A percentile compares a stretch with the other conserved stretches of the same genome.
Conservation (phyloP, 2,888 invertebrate genomes). For the Drosophila borborema region DNA sequence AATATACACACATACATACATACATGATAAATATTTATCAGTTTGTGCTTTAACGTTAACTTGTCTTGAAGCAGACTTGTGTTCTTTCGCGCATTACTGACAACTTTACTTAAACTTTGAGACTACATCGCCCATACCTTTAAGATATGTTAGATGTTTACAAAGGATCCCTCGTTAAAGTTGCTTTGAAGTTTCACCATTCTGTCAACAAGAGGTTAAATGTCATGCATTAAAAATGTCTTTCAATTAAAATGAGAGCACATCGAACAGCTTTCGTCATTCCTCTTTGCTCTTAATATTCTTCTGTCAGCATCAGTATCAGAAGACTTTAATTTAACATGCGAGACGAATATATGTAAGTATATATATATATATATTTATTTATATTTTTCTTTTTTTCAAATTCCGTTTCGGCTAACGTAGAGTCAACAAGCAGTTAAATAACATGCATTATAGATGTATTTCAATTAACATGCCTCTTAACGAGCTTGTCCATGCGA, state of each 20-base stretch:
- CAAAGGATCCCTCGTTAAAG: neutral
- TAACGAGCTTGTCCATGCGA: neutral
- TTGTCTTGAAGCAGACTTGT: neutral
- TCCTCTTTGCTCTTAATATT: neutral
- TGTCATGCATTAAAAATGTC: neutral
- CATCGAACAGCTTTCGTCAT: neutral
- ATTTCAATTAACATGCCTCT: slow-evolving; percentile 1
- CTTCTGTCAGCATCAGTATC: neutral
- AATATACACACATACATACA: neutral
- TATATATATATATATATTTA: too few relatives aligned
- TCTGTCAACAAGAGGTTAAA: neutral
- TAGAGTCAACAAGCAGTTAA: neutral
- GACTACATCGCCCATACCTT: neutral
- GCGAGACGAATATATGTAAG: neutral
- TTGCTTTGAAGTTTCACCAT: slow-evolving; percentile 2
- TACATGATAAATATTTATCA: neutral
- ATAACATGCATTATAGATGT: neutral
- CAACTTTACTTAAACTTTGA: too few relatives aligned
- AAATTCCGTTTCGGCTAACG: neutral
- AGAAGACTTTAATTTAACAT: neutral
- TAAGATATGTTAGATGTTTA: neutral
- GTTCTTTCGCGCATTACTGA: neutral
- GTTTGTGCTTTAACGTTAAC: neutral
- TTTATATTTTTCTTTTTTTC: neutral
- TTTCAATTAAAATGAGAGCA: slow-evolving; percentile 1